These are phyloP conservation scores for Sylvietta virens DNA, from an alignment of 2,113 vertebrate species.

Conservation along the genomic window DNA sequence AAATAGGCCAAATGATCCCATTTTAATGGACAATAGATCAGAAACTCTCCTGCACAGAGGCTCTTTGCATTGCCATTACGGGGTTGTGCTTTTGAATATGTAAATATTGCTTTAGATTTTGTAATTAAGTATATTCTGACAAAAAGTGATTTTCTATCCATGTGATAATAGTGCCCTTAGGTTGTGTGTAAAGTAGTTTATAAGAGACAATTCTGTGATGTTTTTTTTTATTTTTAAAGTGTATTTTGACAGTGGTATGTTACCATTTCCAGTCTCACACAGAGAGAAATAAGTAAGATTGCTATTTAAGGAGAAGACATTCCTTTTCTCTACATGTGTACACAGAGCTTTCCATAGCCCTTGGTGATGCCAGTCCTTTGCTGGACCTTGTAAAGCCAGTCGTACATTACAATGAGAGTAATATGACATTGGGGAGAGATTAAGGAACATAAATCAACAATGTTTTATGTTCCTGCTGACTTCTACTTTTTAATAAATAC, in stretches of 20 bases:
- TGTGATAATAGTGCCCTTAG: neutral
- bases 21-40: neutral
- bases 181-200: neutral
- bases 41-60: neutral
- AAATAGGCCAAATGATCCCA: neutral
- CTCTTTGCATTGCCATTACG: neutral
- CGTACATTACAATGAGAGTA: neutral
- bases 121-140: neutral
- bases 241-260: neutral
- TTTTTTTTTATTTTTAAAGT: neutral
- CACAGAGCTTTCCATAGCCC: neutral
- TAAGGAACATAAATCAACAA: neutral
- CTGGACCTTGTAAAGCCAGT: neutral
- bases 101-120: neutral
- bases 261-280: neutral
- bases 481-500: neutral
- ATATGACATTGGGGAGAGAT: neutral
- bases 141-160: neutral
- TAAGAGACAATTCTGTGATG: neutral
- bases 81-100: neutral
- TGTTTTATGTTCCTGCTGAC: neutral
- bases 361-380: neutral
- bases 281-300: neutral
- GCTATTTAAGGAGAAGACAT: neutral
- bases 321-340: neutral